phyloP scores from a whole-genome alignment of 2,888 invertebrate genomes.

The Synanthedon formicaeformis region DNA sequence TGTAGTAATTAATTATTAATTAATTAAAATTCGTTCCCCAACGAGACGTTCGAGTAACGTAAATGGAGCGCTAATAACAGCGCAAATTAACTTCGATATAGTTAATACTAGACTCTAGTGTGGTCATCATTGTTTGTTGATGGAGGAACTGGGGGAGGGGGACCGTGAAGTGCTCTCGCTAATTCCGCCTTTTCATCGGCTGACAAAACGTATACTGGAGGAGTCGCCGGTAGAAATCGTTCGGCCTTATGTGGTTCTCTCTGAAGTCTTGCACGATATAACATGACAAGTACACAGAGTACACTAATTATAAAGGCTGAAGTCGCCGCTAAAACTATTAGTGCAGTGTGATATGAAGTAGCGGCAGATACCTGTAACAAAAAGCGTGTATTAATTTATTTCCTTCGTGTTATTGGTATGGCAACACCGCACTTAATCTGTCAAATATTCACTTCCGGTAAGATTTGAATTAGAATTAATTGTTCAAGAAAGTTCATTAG shows the following conservation, averaged over 20 bases:
- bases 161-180: constrained; percentile 49
- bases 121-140: constrained; percentile 23
- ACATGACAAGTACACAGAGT: constrained; percentile 78
- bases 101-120: constrained; percentile 31
- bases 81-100: not conserved
- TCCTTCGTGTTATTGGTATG: not conserved
- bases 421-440: not conserved
- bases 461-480: too few species aligned
- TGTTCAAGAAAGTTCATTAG: too few species aligned
- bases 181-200: constrained; percentile 73
- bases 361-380: constrained; percentile 66
- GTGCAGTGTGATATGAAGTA: constrained; percentile 80
- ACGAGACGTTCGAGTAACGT: constrained; percentile 10
- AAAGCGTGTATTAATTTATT: not conserved
- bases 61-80: constrained; percentile 3
- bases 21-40: not conserved
- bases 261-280: constrained; percentile 74
- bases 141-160: constrained; percentile 39
- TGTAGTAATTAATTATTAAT: constrained; percentile 26
- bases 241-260: constrained; percentile 66
- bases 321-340: constrained; percentile 81
- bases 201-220: constrained; percentile 77
- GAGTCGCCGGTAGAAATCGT: constrained; percentile 72
- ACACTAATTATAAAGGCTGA: constrained; percentile 85
- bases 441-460: too few species aligned